Evolutionary conservation across 2,797 vertebrate genomes (phyloP).

Genomic region (Enteromius trimaculatus): DNA sequence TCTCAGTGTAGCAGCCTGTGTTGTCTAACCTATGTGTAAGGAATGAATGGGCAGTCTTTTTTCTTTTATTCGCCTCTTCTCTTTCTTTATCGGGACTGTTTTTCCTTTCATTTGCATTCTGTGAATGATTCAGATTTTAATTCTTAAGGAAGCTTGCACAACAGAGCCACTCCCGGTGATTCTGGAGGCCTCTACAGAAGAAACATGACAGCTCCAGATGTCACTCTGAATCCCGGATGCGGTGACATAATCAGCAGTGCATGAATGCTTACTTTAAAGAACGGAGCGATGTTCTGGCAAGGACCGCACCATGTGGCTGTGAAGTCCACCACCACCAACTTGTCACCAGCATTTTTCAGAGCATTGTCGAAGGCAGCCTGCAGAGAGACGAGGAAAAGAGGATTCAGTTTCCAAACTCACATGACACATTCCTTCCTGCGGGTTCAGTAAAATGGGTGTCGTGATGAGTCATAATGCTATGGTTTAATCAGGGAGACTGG

Average conservation of each 20-base stretch:
- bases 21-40: background rate
- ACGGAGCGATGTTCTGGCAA: conserved; percentile 83
- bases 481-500: background rate
- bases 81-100: background rate
- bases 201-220: conserved; percentile 44
- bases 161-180: conserved; percentile 29
- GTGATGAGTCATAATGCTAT: background rate
- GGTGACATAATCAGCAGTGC: background rate
- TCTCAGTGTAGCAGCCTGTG: background rate
- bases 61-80: background rate
- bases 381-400: background rate
- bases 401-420: background rate
- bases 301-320: conserved; percentile 90
- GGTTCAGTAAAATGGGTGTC: background rate
- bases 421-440: background rate
- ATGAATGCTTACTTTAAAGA: conserved; percentile 77
- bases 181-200: background rate
- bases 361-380: conserved; percentile 74
- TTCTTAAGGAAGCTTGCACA: conserved; percentile 32
- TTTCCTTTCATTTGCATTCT: conserved; percentile 21
- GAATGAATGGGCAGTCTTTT: background rate
- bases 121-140: conserved; percentile 19
- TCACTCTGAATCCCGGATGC: background rate
- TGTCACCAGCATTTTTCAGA: conserved; percentile 73
- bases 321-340: conserved; percentile 90